Base-by-base conservation (phyloP, 2,113 vertebrate genomes). In the Sceloporus tristichus region DNA sequence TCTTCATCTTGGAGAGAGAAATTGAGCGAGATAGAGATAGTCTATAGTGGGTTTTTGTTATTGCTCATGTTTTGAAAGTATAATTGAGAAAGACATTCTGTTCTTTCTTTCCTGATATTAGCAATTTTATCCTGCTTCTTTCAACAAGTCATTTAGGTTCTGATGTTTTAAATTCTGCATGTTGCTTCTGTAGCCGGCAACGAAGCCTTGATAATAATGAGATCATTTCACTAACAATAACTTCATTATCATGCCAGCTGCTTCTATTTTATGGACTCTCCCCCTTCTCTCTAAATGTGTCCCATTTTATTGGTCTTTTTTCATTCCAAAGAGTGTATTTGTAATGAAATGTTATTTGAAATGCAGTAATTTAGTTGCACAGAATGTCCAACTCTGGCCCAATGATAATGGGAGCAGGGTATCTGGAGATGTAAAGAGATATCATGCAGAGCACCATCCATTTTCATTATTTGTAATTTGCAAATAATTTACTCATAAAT, bases 161-260 rank as follows among this genome's bases (percentile, higher is more conserved):
- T 81, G 77, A n/a, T 82, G 75, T 29, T 88, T 91, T 91, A 85
- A 86, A 87, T 87, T 80, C 85, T 65, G 73, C 16, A 6, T 82
- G 73, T 90, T 80, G 56, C 38, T 34, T 76, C 29, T 88, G 84
- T 53, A 54, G 76, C 85, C 78, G 79, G 42, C 82, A 91, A 78
- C 75, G 54, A 68, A 65, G 14, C 48, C 42, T 27, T 53, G 56
- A 66, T 68, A 48, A 3, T 73, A 27, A 76, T 38, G 42, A 19
- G 81, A 82, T 85, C 59, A 65, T 88, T 56, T 88, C n/a, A 66
- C n/a, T 74, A 83, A 88, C 75, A 84, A 79, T 88, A 79, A 59
- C 25, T 29, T 82, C 48, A 85, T 88, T 87, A 88, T 42, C 71
- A 56, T 85, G 70, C 2, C 76, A 73, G 85, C 0, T 3, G 85